Base-by-base conservation (phyloP, 2,113 vertebrate genomes). In the Oreochromis spilurus region DNA sequence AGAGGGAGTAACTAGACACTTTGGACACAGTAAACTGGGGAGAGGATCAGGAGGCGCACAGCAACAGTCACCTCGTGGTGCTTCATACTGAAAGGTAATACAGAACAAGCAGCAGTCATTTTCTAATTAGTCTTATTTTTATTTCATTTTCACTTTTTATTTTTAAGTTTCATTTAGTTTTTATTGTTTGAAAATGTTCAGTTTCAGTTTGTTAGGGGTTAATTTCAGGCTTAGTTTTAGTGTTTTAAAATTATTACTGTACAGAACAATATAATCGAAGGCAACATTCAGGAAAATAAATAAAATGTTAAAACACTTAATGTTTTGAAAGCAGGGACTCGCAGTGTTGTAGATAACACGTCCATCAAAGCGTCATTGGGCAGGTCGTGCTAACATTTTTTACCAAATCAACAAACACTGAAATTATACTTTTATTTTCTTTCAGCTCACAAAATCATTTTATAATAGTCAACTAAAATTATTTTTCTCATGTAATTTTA, bases 291-390 rank as follows among this genome's bases (percentile, higher is more conserved):
- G 57, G 57, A 60, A 31, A 60, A 58, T 17, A 9, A 58, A 31
- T 58, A 9, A 31, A 26, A 29, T 31, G 31, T 57, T 57, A 14
- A 57, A 57, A 57, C 16, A 31, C 3, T 31, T 10, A 0, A 10
- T 4, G 5, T 34, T 58, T 58, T 17, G 2, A 34, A 60, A 60
- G 16, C n/a, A 6, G n/a, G 21, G 54, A 55, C 16, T 34, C 3
- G 2, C 10, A 34, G 9, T 19, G 8, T 19, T 34, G 29, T 2
- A 11, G 24, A 29, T 57, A 14, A 57, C 24, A 14, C 2, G 2
- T 0, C 54, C 4, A 2, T 0, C 21, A 14, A 26, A 26, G 24
- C 1, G 2, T 5, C 55, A 57, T 5, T 8, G 13, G 55, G 55
- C 24, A 16, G 55, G 57, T 31, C 4, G 14, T 3, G 5, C 13